phyloP scores from a whole-genome alignment of 2,113 vertebrate genomes.

The Mormoops blainvillei region DNA sequence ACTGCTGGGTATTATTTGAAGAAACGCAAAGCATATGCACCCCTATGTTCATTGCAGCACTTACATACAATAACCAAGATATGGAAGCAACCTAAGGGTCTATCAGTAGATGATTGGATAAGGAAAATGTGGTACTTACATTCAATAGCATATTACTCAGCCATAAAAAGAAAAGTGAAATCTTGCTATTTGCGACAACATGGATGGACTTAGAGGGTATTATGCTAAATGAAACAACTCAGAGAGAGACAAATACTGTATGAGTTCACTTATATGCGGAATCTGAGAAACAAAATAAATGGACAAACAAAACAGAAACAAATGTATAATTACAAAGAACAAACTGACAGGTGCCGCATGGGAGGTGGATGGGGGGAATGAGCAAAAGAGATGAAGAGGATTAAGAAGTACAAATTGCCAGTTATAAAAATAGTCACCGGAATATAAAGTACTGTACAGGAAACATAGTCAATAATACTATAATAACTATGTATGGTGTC shows the following conservation, averaged over 20 bases:
- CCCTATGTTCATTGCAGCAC: not conserved
- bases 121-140: not conserved
- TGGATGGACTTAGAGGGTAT: not conserved
- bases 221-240: not conserved
- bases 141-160: not conserved
- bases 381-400: not conserved
- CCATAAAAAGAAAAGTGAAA: not conserved
- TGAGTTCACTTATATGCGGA: not conserved
- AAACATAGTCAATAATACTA: not conserved
- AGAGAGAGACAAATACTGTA: not conserved
- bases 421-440: not conserved
- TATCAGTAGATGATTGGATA: not conserved
- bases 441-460: not conserved
- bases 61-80: not conserved
- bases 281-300: not conserved
- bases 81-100: not conserved
- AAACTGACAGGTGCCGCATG: not conserved
- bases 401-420: not conserved
- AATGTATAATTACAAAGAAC: not conserved
- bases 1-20: not conserved
- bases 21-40: not conserved
- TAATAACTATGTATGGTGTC: not conserved
- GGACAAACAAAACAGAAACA: not conserved
- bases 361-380: not conserved
- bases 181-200: not conserved